Evolutionary conservation across 2,888 invertebrate genomes (phyloP).

Genomic region (Hanleya hanleyi): DNA sequence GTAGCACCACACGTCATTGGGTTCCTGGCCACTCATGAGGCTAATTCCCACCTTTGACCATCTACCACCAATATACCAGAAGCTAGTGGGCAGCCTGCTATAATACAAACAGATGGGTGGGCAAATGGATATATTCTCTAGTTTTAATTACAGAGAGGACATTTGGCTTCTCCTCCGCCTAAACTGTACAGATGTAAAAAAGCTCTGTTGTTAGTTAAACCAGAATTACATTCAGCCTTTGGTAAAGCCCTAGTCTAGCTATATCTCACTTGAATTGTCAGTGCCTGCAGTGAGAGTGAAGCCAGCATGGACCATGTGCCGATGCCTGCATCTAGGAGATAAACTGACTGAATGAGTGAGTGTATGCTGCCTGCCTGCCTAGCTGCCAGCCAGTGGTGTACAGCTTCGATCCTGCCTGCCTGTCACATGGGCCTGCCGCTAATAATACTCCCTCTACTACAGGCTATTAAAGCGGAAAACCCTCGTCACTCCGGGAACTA

Average conservation of each 20-base stretch:
- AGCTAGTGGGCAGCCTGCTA: too few relatives aligned
- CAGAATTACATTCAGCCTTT: too few relatives aligned
- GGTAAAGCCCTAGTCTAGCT: too few relatives aligned
- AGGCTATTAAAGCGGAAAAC: neutral
- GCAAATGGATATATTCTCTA: too few relatives aligned
- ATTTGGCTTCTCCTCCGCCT: too few relatives aligned
- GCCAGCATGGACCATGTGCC: slow-evolving; percentile 9
- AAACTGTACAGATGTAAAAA: too few relatives aligned
- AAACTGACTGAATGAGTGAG: neutral
- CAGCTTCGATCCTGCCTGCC: neutral
- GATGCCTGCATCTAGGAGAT: neutral
- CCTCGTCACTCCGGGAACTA: neutral
- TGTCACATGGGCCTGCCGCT: slow-evolving; percentile 4
- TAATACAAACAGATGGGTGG: too few relatives aligned
- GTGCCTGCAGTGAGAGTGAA: too few relatives aligned
- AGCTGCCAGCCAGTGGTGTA: neutral
- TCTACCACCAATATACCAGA: too few relatives aligned
- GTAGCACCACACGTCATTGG: slow-evolving; percentile 1
- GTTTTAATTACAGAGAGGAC: too few relatives aligned
- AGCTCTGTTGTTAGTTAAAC: too few relatives aligned
- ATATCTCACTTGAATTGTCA: too few relatives aligned
- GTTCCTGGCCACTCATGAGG: neutral
- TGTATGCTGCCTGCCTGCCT: neutral
- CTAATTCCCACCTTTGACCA: neutral
- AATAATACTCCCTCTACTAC: neutral